These are phyloP conservation scores for Aphidius colemani DNA, from an alignment of 2,888 invertebrate species.

Conservation along the genomic window DNA sequence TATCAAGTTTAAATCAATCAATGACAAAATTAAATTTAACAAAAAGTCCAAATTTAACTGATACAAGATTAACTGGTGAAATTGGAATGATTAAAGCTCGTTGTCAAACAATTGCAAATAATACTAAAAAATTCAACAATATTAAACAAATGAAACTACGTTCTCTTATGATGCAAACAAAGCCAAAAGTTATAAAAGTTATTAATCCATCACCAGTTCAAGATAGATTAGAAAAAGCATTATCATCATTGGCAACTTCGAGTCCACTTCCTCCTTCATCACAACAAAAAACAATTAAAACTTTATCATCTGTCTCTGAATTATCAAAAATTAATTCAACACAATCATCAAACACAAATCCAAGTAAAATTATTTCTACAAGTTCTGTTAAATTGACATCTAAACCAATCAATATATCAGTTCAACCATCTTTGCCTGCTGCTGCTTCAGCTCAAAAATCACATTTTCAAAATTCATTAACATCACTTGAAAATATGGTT, in stretches of 20 bases:
- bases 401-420: background rate
- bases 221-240: constrained; percentile 50
- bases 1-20: constrained; percentile 45
- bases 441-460: constrained; percentile 7
- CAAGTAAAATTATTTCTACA: background rate
- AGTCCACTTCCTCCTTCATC: constrained; percentile 29
- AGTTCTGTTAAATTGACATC: background rate
- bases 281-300: constrained; percentile 35
- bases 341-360: background rate
- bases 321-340: constrained; percentile 5
- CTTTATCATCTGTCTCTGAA: constrained; percentile 18
- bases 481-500: constrained; percentile 54
- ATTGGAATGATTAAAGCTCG: constrained; percentile 47
- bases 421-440: background rate
- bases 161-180: constrained; percentile 43
- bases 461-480: constrained; percentile 42
- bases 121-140: constrained; percentile 44
- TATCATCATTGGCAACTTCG: constrained; percentile 47
- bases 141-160: constrained; percentile 48
- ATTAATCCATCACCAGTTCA: constrained; percentile 50
- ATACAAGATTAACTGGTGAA: constrained; percentile 36
- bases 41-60: constrained; percentile 32
- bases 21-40: constrained; percentile 46
- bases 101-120: constrained; percentile 50
- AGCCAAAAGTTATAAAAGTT: constrained; percentile 47